Evolutionary conservation across 2,888 invertebrate genomes (phyloP), one percentile per base, ranked within the genome.

Genomic region (Gasteruption jaculator): DNA sequence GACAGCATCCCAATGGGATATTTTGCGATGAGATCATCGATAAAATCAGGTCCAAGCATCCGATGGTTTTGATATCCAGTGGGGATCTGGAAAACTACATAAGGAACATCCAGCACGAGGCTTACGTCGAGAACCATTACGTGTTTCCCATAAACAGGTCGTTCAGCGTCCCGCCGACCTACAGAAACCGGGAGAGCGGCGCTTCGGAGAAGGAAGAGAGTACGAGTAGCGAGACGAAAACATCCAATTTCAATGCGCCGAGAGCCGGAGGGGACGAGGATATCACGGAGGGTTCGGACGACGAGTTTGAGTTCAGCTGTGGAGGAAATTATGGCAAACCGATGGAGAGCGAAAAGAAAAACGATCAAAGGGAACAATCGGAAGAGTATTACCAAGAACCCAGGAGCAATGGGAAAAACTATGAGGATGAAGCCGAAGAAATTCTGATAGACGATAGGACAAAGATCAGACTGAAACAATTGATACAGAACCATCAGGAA

Each of bases 401-500:
- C 14, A 4, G 2, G 1, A 6, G 19, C n/a, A 11, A 19, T 30
- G 20, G 16, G 22, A 8, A 26, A 12, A 30, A 3, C 1, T 6
- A 21, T 3, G n/a, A 47, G n/a, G 21, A 10, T 2, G 27, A 44
- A 10, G 20, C 36, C 25, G 32, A 33, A n/a, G 29, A 47, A 4
- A 32, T 41, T 10, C 41, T 64, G 1, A 46, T 70, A 3, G 55
- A 41, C 11, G 47, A 56, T 0, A 61, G 53, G 39, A 49, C 46
- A 1, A 58, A 49, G 38, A 40, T 45, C 22, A 54, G 62, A 15
- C 48, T 71, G 7, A 38, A 57, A 22, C 54, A 63, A 20, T 48
- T 71, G 6, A 50, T 68, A 7, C 41, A 56, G 25, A 58, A 60
- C 22, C 31, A 61, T 52, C 57, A 62, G 1, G 49, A 65, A 4